Conservation (phyloP, 2,888 invertebrate species). For the Archips xylosteana region DNA sequence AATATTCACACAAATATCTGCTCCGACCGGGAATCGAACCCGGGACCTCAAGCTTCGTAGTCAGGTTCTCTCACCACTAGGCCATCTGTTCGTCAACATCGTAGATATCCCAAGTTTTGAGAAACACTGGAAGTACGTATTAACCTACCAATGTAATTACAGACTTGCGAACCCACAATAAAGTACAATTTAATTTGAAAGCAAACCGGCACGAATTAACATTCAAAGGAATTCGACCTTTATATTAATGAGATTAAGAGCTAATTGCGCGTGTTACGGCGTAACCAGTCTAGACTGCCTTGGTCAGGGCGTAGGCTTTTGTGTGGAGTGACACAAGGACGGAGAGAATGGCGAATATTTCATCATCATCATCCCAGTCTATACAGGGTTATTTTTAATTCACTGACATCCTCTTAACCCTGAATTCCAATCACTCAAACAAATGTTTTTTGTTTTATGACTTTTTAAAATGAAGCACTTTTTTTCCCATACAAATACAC, state of each 20-base stretch:
- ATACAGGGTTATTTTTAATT: too few relatives aligned
- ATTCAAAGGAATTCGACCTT: constrained; percentile 45
- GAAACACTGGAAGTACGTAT: neutral
- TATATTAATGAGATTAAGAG: constrained; percentile 55
- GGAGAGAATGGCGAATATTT: constrained; percentile 9
- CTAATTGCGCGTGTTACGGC: constrained; percentile 50
- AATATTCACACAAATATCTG: too few relatives aligned
- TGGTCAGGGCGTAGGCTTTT: constrained; percentile 78
- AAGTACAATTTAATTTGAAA: constrained; percentile 6
- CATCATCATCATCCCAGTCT: too few relatives aligned
- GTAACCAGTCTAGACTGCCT: constrained; percentile 66
- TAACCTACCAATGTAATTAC: neutral
- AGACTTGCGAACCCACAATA: neutral
- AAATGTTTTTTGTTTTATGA: too few relatives aligned
- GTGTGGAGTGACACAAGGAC: constrained; percentile 44
- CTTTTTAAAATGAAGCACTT: too few relatives aligned
- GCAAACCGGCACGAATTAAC: constrained; percentile 15
- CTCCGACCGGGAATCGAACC: too few relatives aligned
- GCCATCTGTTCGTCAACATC: too few relatives aligned
- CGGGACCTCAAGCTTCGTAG: too few relatives aligned
- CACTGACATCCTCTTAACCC: too few relatives aligned
- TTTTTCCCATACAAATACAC: too few relatives aligned
- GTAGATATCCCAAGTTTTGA: neutral
- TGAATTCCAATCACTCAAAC: too few relatives aligned
- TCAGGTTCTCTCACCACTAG: too few relatives aligned